Percentiles rank a stretch among this genome's conserved stretches.
These are phyloP conservation scores for Lepidochrysops patricia DNA, from an alignment of 2,888 invertebrate genomes.

Conservation along the genomic window DNA sequence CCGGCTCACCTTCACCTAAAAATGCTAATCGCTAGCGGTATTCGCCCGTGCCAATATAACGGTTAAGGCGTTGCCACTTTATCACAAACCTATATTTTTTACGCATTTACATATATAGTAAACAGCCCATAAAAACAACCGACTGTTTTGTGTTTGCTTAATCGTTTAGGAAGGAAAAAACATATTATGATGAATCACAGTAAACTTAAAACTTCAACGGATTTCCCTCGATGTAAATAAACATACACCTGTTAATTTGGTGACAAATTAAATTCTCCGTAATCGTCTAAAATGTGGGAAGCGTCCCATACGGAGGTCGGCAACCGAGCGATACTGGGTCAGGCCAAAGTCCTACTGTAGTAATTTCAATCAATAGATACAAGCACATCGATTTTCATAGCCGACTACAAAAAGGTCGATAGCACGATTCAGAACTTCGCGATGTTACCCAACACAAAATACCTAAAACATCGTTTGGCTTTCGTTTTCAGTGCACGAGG, in stretches of 20 bases:
- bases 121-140: neutral
- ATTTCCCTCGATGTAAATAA: neutral
- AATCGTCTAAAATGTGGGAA: too few relatives aligned
- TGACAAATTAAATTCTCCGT: too few relatives aligned
- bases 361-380: too few relatives aligned
- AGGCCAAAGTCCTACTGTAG: too few relatives aligned
- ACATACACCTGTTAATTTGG: neutral
- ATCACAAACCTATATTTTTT: conserved; percentile 19
- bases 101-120: neutral
- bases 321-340: too few relatives aligned
- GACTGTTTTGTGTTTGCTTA: neutral
- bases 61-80: conserved; percentile 36
- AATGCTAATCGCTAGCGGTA: conserved; percentile 47
- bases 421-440: too few relatives aligned
- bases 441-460: too few relatives aligned
- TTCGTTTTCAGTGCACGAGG: neutral
- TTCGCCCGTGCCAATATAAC: conserved; percentile 40
- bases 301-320: too few relatives aligned
- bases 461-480: neutral
- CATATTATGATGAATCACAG: neutral
- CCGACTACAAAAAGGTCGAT: too few relatives aligned
- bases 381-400: too few relatives aligned
- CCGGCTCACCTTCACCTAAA: conserved; percentile 64
- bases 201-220: neutral
- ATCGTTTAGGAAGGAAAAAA: neutral